Evolutionary conservation across 2,888 invertebrate genomes (phyloP).

Genomic region (Cantharis rustica): DNA sequence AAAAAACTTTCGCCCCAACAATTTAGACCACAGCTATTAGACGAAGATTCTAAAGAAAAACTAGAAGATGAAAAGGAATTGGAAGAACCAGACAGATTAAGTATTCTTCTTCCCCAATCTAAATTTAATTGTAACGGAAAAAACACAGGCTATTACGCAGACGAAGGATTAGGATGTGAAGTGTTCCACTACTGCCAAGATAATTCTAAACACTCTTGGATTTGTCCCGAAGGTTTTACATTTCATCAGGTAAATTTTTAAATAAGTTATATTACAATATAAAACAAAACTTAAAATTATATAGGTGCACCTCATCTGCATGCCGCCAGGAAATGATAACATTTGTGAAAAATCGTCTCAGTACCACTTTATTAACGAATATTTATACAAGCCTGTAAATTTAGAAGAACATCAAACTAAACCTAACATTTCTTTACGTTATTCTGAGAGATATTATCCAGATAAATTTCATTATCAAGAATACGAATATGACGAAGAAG

Average conservation of each 20-base stretch:
- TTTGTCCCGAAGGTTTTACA: constrained; percentile 88
- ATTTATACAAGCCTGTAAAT: constrained; percentile 86
- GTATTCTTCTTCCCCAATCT: constrained; percentile 77
- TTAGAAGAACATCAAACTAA: constrained; percentile 80
- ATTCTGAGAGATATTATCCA: constrained; percentile 85
- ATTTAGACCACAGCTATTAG: constrained; percentile 28
- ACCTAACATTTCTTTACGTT: constrained; percentile 77
- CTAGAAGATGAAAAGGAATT: constrained; percentile 69
- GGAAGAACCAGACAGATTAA: constrained; percentile 84
- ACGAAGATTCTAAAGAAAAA: constrained; percentile 42
- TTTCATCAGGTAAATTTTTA: constrained; percentile 73
- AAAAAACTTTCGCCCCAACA: not conserved
- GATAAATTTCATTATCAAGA: constrained; percentile 72
- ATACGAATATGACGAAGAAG: constrained; percentile 58
- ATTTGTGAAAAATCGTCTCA: constrained; percentile 88
- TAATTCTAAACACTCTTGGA: constrained; percentile 88
- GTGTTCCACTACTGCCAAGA: constrained; percentile 95
- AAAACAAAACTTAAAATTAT: not conserved
- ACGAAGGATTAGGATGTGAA: constrained; percentile 85
- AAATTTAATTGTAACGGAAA: constrained; percentile 81
- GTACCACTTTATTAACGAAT: constrained; percentile 91
- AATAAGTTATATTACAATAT: not conserved
- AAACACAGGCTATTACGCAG: constrained; percentile 90
- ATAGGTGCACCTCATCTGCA: constrained; percentile 90
- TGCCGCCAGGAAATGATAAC: constrained; percentile 88